Evolutionary conservation across 2,113 vertebrate genomes (phyloP).

Genomic region (Eurystomus gularis): DNA sequence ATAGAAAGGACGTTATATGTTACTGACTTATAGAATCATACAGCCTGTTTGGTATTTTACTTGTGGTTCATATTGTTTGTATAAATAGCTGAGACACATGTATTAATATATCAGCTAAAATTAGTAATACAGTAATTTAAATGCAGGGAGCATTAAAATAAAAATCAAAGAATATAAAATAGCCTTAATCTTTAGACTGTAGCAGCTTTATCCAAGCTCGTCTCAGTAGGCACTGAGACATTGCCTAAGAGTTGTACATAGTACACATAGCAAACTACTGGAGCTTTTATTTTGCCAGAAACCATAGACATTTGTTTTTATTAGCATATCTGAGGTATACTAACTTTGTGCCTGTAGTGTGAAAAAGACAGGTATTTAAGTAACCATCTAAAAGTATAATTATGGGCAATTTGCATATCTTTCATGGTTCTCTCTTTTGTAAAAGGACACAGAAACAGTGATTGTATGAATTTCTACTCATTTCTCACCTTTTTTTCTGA

Average conservation of each 20-base stretch:
- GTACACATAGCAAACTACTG: neutral
- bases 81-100: constrained; percentile 3
- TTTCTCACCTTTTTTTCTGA: neutral
- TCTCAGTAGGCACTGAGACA: constrained; percentile 36
- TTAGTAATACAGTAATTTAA: constrained; percentile 53
- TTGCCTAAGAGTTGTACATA: constrained; percentile 28
- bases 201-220: constrained; percentile 8
- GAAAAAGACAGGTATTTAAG: constrained; percentile 69
- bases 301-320: constrained; percentile 64
- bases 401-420: constrained; percentile 57
- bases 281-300: constrained; percentile 56
- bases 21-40: neutral
- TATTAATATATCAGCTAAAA: constrained; percentile 44
- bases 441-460: neutral
- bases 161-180: constrained; percentile 70
- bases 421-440: constrained; percentile 45
- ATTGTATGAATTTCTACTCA: neutral
- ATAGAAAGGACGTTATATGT: neutral
- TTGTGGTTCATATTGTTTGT: constrained; percentile 10
- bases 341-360: constrained; percentile 56
- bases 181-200: constrained; percentile 59
- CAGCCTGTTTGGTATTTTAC: neutral
- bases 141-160: constrained; percentile 49
- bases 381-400: constrained; percentile 68
- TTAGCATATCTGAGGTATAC: constrained; percentile 69